Base-by-base conservation (phyloP, 2,113 vertebrate genomes). In the Andinoacara biseriatus region DNA sequence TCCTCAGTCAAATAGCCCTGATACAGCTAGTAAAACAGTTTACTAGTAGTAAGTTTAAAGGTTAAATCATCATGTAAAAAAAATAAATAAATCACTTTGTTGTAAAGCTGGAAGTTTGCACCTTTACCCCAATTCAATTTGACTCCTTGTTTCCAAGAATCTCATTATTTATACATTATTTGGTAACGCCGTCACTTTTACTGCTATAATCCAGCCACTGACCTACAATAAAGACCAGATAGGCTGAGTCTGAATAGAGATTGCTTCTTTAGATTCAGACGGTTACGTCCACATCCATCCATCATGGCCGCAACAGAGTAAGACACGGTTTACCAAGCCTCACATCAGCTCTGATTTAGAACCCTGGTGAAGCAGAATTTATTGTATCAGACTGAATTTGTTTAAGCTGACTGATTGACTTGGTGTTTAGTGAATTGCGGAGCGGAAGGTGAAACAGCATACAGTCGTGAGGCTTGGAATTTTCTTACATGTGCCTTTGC, bases 401-500 rank as follows among this genome's bases (percentile, higher is more conserved):
- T 26, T 76, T 57, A 24, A 59, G 31, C 40, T 58, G 33, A 79
- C 74, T 29, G 52, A 87, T n/a, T 67, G 61, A 61, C 76, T 57
- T 62, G 52, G 49, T 63, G 76, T 79, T 62, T 74, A 72, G 43
- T 31, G 65, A 72, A 72, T 26, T 72, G 43, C 31, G 13, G 43
- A n/a, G 43, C 17, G 11, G 10, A 72, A 72, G 63, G 67, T 74
- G 33, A 74, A 69, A 80, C 85, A 67, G 74, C 89, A 65, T 46
- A 79, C 40, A 76, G 77, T 11, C 10, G 24, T 65, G 58, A 78
- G 59, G 86, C 89, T 88, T 56, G 80, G 90, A 85, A 83, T 75
- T 92, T 84, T 77, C 59, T 24, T 82, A 75, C 56, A 46, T 87
- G 89, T 92, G 77, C 81, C 81, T 78, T 88, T 78, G 63, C 59